phyloP scores from a whole-genome alignment of 2,797 vertebrate species.

The Erethizon dorsatum region DNA sequence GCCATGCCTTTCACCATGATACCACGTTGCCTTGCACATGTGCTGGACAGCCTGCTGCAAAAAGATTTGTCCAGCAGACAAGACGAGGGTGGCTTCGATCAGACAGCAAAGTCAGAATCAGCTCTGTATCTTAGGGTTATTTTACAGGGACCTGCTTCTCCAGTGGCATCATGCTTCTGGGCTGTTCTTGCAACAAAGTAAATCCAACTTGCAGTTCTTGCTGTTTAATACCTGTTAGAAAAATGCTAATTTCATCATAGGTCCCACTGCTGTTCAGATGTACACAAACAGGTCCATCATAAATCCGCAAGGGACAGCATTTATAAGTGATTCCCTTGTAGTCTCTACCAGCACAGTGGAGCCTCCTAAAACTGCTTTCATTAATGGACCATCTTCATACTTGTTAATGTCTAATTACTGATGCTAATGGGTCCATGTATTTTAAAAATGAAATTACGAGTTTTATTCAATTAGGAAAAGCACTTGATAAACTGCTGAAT shows the following conservation, averaged over 20 bases:
- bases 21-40: background rate
- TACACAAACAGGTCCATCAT: slow-evolving; percentile 82
- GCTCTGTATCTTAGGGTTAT: background rate
- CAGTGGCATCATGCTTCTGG: slow-evolving; percentile 57
- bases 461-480: slow-evolving; percentile 89
- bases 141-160: background rate
- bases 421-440: slow-evolving; percentile 88
- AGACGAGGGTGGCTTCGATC: background rate
- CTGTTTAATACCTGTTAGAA: slow-evolving; percentile 79
- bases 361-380: slow-evolving; percentile 87
- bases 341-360: slow-evolving; percentile 64
- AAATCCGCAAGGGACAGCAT: slow-evolving; percentile 81
- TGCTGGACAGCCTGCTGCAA: background rate
- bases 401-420: slow-evolving; percentile 89
- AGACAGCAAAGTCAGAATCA: background rate
- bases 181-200: slow-evolving; percentile 25
- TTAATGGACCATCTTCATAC: slow-evolving; percentile 90
- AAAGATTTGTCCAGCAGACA: background rate
- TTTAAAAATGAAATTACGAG: slow-evolving; percentile 88
- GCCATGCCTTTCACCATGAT: background rate
- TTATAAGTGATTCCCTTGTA: slow-evolving; percentile 78
- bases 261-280: slow-evolving; percentile 64
- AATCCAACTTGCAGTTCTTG: slow-evolving; percentile 68
- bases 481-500: slow-evolving; percentile 84
- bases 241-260: slow-evolving; percentile 82